A percentile compares a stretch with the other conserved stretches of the same genome.
Evolutionary conservation across 2,797 vertebrate species (phyloP).

Genomic region (Manis pentadactyla): DNA sequence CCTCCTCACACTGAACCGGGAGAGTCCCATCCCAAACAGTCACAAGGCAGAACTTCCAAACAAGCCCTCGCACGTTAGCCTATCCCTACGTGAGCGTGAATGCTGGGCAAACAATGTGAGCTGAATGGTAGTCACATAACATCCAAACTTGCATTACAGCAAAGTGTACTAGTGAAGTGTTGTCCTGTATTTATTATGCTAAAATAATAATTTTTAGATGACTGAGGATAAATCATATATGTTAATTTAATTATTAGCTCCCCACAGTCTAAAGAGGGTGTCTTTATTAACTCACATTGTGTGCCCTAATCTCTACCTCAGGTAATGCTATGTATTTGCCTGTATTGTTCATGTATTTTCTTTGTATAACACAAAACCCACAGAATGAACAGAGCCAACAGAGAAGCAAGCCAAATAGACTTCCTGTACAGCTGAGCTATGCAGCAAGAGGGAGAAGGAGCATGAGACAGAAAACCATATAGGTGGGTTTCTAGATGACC

Average conservation of each 20-base stretch:
- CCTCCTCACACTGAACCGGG: background rate
- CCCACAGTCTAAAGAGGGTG: background rate
- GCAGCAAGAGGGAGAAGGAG: background rate
- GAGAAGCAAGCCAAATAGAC: background rate
- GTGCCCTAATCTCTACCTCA: background rate
- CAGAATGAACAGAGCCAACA: background rate
- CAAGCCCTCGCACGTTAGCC: background rate
- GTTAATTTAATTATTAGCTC: background rate
- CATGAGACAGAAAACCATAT: background rate
- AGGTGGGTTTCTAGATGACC: background rate
- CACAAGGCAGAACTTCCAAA: background rate
- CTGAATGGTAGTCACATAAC: background rate
- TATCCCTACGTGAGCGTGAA: background rate
- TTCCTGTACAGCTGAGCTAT: background rate
- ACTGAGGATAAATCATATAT: background rate
- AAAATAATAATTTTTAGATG: background rate
- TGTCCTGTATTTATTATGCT: background rate
- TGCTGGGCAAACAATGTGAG: background rate
- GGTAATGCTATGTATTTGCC: background rate
- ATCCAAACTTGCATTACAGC: background rate
- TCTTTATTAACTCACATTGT: background rate
- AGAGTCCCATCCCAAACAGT: background rate
- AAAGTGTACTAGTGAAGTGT: background rate
- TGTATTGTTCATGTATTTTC: background rate
- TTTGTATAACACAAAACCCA: background rate